Evolutionary conservation across 2,888 invertebrate species (phyloP), one percentile per base, ranked within the genome.

Genomic region (Coelogynopora nodosa): DNA sequence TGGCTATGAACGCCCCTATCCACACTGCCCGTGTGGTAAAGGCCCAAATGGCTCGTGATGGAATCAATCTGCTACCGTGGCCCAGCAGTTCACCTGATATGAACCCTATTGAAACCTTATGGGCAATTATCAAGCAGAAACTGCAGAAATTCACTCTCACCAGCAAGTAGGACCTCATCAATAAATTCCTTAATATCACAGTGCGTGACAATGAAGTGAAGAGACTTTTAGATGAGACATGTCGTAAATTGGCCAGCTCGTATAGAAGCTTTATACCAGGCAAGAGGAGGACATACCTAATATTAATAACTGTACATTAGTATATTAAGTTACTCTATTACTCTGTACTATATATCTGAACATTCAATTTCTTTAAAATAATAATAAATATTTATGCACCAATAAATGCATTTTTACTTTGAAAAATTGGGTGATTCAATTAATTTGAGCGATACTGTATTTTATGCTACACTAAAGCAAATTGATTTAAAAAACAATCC

Each of bases 61-160:
- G 10, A n/a, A 80, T 80, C 23, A 27, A 80, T 80, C 26, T 80
- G 28, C 23, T 80, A 27, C 26, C 80, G n/a, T 80, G n/a, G 80
- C 5, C 80, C 80, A 26, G 49, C 49, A 49, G 49, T 49, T 49
- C 18, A 49, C 49, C 49, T 49, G 49, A 49, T 49, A 49, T 49
- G 80, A 80, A 80, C 28, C n/a, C 80, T 26, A 80, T 80, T 27
- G 80, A 80, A 27, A 80, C 80, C 28, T 5, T 80, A 26, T 80
- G 80, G 80, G 80, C 5, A 27, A 26, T 80, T 80, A n/a, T 80
- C 26, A 80, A 80, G 28, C 80, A 80, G 80, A 80, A 80, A 80
- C 49, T 49, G 49, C 18, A 49, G 49, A 49, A 49, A 49, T 49
- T 49, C 49, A 49, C 49, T 10, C 49, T 49, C 49, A 49, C 49